phyloP scores from a whole-genome alignment of 2,888 invertebrate genomes.

The Plebejus melissa region DNA sequence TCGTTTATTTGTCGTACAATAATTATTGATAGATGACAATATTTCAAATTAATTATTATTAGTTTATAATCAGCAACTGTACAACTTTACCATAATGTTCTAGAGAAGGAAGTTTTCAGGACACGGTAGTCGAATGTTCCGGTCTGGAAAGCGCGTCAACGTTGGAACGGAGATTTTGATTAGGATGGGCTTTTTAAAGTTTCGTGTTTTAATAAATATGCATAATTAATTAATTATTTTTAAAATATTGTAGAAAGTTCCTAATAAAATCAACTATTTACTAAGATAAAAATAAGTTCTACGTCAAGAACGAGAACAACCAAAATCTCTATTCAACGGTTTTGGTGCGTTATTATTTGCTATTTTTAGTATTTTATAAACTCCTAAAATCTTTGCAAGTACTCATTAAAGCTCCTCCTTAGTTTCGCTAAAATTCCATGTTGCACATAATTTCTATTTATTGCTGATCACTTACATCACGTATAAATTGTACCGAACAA shows the following conservation, averaged over 20 bases:
- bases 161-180: neutral
- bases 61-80: neutral
- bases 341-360: neutral
- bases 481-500: constrained; percentile 7
- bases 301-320: neutral
- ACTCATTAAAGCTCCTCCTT: constrained; percentile 1
- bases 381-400: neutral
- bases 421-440: neutral
- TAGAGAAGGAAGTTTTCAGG: neutral
- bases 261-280: neutral
- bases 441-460: constrained; percentile 13
- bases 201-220: too few species aligned
- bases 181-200: neutral
- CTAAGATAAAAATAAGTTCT: neutral
- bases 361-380: neutral
- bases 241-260: neutral
- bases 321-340: neutral
- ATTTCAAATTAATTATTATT: neutral
- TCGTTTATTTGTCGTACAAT: neutral
- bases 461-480: constrained; percentile 18
- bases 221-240: neutral
- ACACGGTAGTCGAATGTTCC: neutral
- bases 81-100: neutral
- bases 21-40: neutral
- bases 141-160: neutral